These are phyloP conservation scores for Monomorium pharaonis DNA, from an alignment of 1,140 invertebrate genomes.

Conservation along the genomic window DNA sequence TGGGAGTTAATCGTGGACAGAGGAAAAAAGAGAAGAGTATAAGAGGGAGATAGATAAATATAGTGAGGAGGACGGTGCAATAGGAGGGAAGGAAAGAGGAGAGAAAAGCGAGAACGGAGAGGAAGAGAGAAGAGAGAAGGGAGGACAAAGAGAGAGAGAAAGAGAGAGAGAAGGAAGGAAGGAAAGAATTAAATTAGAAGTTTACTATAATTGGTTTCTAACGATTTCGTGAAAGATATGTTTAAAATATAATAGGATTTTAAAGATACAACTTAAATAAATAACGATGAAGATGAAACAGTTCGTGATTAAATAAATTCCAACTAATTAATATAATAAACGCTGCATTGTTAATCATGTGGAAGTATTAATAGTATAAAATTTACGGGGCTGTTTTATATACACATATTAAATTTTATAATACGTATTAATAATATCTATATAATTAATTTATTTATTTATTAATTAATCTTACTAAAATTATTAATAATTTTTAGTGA, in stretches of 20 bases:
- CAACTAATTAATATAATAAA: not conserved
- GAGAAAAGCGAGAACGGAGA: not conserved
- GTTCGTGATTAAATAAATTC: not conserved
- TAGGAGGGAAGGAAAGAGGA: not conserved
- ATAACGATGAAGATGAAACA: not conserved
- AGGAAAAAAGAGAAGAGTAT: not conserved
- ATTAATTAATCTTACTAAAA: no score
- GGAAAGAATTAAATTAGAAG: not conserved
- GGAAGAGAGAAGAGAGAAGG: not conserved
- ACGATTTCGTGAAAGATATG: not conserved
- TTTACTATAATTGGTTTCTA: not conserved
- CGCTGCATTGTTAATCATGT: not conserved
- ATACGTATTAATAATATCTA: not conserved
- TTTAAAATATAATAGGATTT: not conserved
- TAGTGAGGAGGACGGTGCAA: not conserved
- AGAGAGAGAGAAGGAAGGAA: not conserved
- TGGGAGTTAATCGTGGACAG: not conserved
- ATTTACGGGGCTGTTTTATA: not conserved
- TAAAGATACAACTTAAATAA: not conserved
- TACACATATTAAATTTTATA: not conserved
- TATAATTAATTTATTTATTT: no score
- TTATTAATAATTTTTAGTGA: not conserved
- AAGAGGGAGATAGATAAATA: slow-evolving; percentile 12
- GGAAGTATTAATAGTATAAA: not conserved
- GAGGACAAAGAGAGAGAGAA: not conserved